phyloP scores from a whole-genome alignment of 64 coral and sea anemone genomes.

The Actinia tenebrosa region DNA sequence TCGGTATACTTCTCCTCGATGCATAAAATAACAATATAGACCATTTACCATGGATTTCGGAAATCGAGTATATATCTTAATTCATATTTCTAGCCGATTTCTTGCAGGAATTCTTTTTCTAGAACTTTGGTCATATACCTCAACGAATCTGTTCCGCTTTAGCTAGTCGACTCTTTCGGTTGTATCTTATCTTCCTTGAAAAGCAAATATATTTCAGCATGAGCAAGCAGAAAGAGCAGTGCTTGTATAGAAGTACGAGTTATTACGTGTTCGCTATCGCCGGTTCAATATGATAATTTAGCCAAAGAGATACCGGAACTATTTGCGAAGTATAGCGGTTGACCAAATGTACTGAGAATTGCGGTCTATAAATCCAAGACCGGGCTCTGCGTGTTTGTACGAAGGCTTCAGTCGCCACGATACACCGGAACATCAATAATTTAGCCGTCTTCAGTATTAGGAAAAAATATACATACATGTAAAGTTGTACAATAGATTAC shows the following conservation, averaged over 20 bases:
- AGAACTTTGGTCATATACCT: background rate
- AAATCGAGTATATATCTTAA: background rate
- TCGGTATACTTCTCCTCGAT: background rate
- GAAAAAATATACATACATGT: background rate
- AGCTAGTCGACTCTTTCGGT: background rate
- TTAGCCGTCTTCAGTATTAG: background rate
- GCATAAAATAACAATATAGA: background rate
- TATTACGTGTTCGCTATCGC: background rate
- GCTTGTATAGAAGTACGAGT: background rate
- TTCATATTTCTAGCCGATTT: background rate
- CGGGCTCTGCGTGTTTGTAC: background rate
- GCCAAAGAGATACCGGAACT: background rate
- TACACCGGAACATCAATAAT: slow-evolving; percentile 10
- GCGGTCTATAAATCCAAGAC: background rate
- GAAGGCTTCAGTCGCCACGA: slow-evolving; percentile 10
- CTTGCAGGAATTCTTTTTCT: background rate
- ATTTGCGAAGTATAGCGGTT: background rate
- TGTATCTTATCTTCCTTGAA: background rate
- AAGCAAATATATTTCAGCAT: background rate
- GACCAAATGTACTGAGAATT: background rate
- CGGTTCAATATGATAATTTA: slow-evolving; percentile 8
- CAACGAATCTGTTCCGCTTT: background rate
- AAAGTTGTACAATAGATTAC: background rate
- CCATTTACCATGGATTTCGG: background rate
- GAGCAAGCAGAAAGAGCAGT: background rate